Conservation (phyloP, 2,113 vertebrate species). For the Eclectus roratus region DNA sequence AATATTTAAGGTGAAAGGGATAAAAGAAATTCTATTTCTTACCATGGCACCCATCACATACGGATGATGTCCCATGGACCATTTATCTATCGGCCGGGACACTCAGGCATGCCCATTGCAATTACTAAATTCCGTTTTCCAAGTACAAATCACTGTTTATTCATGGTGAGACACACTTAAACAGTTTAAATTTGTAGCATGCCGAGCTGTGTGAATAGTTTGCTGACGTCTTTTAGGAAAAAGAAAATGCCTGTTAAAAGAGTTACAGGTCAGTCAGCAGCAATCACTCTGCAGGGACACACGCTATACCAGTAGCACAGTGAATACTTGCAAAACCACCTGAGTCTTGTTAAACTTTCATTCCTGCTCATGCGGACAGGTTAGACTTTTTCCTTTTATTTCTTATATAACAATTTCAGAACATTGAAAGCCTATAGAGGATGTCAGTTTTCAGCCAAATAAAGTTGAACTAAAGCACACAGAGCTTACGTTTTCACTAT, state of each 20-base stretch:
- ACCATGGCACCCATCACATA: neutral
- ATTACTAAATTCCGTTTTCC: neutral
- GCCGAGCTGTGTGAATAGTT: neutral
- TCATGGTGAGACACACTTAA: neutral
- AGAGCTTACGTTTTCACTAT: neutral
- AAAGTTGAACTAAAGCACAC: neutral
- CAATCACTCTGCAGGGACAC: neutral
- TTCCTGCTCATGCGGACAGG: neutral
- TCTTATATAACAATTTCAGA: neutral
- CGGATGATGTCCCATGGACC: neutral
- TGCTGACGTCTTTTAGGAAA: neutral
- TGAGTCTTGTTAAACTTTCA: neutral
- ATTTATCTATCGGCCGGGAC: neutral
- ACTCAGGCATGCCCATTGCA: neutral
- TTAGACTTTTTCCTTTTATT: neutral
- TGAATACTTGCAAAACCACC: neutral
- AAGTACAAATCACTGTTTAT: neutral
- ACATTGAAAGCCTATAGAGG: neutral
- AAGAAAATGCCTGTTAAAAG: neutral
- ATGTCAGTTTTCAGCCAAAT: conserved; percentile 6
- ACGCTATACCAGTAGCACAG: neutral
- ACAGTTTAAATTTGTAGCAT: neutral
- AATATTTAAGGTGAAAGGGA: neutral
- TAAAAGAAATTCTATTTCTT: neutral
- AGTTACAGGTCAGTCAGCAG: neutral